These are phyloP conservation scores for Desoria tigrina DNA, from an alignment of 2,888 invertebrate genomes.

Conservation along the genomic window DNA sequence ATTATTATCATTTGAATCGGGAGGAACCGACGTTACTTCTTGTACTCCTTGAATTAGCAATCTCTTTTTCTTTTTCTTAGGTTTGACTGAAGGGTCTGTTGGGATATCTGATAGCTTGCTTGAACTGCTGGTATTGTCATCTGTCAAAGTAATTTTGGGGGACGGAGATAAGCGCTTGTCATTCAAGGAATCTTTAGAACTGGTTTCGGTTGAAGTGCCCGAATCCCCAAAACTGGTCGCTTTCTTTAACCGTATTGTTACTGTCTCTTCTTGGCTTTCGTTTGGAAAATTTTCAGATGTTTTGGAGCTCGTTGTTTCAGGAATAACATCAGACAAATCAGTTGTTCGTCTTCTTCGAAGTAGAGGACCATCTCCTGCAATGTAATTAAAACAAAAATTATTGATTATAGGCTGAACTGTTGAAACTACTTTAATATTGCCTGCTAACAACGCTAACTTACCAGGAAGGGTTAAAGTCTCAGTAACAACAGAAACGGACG, in stretches of 20 bases:
- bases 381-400: not conserved
- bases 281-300: not conserved
- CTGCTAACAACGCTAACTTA: too few relatives aligned
- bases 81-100: slow-evolving; percentile 28
- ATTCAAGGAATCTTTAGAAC: not conserved
- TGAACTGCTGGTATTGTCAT: not conserved
- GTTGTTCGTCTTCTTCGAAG: slow-evolving; percentile 50
- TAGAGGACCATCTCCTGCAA: slow-evolving; percentile 29
- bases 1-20: slow-evolving; percentile 35
- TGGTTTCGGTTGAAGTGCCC: slow-evolving; percentile 4
- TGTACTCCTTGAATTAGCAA: slow-evolving; percentile 55
- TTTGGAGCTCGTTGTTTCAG: slow-evolving; percentile 8
- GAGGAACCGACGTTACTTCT: slow-evolving; percentile 54
- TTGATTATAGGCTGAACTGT: not conserved
- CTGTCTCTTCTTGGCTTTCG: slow-evolving; percentile 33
- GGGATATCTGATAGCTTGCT: slow-evolving; percentile 13
- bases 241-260: slow-evolving; percentile 42
- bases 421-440: too few relatives aligned
- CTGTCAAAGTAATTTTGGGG: not conserved
- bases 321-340: slow-evolving; percentile 45
- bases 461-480: slow-evolving; percentile 18
- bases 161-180: not conserved
- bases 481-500: slow-evolving; percentile 12
- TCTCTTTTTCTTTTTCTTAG: slow-evolving; percentile 53
- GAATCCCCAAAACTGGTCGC: not conserved